Conservation (phyloP, 2,888 invertebrate species). For the Hylaea fasciaria region DNA sequence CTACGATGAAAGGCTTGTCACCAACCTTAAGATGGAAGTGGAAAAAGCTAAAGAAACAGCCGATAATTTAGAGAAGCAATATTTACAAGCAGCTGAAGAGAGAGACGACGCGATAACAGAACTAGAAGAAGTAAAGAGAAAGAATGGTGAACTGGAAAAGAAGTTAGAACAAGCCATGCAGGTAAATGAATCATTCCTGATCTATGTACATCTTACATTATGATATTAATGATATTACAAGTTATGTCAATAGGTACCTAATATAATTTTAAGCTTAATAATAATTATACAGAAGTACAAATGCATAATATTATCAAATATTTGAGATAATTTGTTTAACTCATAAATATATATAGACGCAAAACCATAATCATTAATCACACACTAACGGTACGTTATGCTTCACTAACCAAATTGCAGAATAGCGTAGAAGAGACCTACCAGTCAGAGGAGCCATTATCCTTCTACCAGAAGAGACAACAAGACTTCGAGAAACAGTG, state of each 20-base stretch:
- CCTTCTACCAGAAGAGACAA: constrained; percentile 78
- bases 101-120: constrained; percentile 90
- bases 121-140: constrained; percentile 91
- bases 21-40: constrained; percentile 89
- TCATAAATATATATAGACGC: too few species aligned
- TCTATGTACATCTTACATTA: too few species aligned
- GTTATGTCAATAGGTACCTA: too few species aligned
- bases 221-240: too few species aligned
- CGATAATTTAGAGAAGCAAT: constrained; percentile 92
- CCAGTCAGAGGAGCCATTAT: constrained; percentile 73
- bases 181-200: constrained; percentile 71
- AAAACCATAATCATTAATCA: too few species aligned
- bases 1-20: constrained; percentile 87
- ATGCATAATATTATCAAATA: too few species aligned
- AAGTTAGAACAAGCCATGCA: constrained; percentile 88
- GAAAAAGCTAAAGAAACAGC: constrained; percentile 91
- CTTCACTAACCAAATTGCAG: constrained; percentile 69
- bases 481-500: constrained; percentile 79
- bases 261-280: too few species aligned
- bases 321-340: too few species aligned
- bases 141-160: constrained; percentile 91
- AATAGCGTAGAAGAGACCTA: constrained; percentile 63
- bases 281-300: too few species aligned
- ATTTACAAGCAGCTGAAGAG: constrained; percentile 89
- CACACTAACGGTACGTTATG: constrained; percentile 31